A percentile compares a stretch with the other conserved stretches of the same genome.
Conservation (phyloP, 2,113 vertebrate species). For the Pogona vitticeps region DNA sequence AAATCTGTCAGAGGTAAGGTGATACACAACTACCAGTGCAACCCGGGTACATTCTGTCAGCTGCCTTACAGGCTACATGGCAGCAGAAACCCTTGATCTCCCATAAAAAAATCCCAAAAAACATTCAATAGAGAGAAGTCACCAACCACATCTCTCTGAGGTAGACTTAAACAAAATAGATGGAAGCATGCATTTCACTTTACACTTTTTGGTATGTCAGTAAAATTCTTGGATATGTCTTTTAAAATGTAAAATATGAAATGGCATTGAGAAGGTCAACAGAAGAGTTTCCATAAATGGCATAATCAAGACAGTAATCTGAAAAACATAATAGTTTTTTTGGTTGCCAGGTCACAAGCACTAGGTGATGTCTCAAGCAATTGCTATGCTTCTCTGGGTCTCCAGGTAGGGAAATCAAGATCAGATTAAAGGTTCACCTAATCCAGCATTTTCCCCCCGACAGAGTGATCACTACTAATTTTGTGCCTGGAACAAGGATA, state of each 20-base stretch:
- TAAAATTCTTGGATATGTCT: neutral
- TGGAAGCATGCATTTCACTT: neutral
- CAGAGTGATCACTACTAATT: no score
- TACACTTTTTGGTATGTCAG: neutral
- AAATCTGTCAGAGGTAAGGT: neutral
- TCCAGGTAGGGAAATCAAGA: no score
- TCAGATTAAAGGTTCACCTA: no score
- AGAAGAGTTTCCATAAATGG: fast-evolving
- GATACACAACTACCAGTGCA: neutral
- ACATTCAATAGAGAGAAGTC: neutral
- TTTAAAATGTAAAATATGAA: neutral
- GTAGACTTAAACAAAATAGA: neutral
- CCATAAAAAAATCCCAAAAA: no score
- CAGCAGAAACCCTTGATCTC: no score
- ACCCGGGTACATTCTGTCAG: neutral
- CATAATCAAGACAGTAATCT: neutral
- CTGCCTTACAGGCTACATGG: no score
- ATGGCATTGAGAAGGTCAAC: neutral
- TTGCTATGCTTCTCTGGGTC: no score
- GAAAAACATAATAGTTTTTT: no score
- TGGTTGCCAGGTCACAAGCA: no score
- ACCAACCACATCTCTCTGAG: neutral
- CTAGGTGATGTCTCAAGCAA: no score
- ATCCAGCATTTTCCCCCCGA: no score
- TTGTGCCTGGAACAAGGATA: no score